Percentiles rank a stretch among this genome's conserved stretches.
These are phyloP conservation scores for Eumerus sabulonum DNA, from an alignment of 2,888 invertebrate species.

Conservation along the genomic window DNA sequence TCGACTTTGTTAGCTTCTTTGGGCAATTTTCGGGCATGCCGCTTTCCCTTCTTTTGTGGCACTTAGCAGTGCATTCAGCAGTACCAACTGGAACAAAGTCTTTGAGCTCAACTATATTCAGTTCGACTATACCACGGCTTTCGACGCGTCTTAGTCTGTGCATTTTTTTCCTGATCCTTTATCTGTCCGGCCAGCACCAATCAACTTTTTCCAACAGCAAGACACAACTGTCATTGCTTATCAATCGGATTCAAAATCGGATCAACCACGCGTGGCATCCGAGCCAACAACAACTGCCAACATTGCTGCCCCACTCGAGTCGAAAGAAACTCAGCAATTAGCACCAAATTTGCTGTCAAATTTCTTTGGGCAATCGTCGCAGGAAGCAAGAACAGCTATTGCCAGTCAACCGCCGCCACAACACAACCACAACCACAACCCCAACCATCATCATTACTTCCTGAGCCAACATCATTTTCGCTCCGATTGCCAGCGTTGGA, in stretches of 20 bases:
- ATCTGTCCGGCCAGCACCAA: no score
- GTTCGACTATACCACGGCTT: not conserved
- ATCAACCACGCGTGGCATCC: not conserved
- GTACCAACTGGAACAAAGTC: not conserved
- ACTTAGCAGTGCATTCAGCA: no score
- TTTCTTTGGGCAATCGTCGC: conserved; percentile 69
- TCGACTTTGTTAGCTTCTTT: no score
- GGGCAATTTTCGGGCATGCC: no score
- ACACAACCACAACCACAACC: conserved; percentile 55
- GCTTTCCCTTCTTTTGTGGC: no score
- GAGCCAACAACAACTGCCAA: conserved; percentile 40
- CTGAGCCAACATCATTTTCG: conserved; percentile 70
- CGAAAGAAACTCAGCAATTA: conserved; percentile 43
- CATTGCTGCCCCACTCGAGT: conserved; percentile 54
- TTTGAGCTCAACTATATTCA: not conserved
- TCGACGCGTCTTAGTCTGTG: no score
- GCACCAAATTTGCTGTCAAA: conserved; percentile 70
- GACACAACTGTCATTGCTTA: not conserved
- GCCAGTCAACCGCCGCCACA: conserved; percentile 43
- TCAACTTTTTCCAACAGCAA: conserved; percentile 38
- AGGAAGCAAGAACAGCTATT: conserved; percentile 41
- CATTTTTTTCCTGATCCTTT: no score
- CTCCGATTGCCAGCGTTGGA: no score
- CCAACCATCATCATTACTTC: conserved; percentile 47
- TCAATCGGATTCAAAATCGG: not conserved